phyloP scores from a whole-genome alignment of 2,888 invertebrate genomes.

The Tipula helvola region DNA sequence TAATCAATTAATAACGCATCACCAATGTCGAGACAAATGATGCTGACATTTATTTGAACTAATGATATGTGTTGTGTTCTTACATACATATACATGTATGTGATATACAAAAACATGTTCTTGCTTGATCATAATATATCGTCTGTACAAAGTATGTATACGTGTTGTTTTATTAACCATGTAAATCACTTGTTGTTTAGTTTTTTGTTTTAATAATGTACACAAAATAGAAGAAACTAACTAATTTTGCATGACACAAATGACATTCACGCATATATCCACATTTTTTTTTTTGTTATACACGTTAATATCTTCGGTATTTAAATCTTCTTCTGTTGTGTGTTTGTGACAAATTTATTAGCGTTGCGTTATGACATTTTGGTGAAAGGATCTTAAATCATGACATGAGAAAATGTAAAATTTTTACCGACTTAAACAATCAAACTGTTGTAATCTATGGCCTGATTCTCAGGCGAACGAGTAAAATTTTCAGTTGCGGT shows the following conservation, averaged over 20 bases:
- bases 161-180: background rate
- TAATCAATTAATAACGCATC: background rate
- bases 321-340: background rate
- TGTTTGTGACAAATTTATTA: background rate
- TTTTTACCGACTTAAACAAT: background rate
- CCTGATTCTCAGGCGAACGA: background rate
- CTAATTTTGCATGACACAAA: background rate
- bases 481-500: background rate
- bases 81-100: background rate
- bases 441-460: background rate
- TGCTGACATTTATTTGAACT: background rate
- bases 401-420: background rate
- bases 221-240: background rate
- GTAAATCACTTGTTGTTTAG: background rate
- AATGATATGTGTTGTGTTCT: background rate
- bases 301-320: background rate
- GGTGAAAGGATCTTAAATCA: background rate
- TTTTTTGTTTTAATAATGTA: background rate
- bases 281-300: background rate
- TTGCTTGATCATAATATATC: background rate
- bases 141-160: background rate
- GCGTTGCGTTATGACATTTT: background rate
- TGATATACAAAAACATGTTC: background rate
- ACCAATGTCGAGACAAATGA: background rate
- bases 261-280: background rate